These are phyloP conservation scores for Melipona quadrifasciata DNA, from an alignment of 1,140 invertebrate species.

Conservation along the genomic window DNA sequence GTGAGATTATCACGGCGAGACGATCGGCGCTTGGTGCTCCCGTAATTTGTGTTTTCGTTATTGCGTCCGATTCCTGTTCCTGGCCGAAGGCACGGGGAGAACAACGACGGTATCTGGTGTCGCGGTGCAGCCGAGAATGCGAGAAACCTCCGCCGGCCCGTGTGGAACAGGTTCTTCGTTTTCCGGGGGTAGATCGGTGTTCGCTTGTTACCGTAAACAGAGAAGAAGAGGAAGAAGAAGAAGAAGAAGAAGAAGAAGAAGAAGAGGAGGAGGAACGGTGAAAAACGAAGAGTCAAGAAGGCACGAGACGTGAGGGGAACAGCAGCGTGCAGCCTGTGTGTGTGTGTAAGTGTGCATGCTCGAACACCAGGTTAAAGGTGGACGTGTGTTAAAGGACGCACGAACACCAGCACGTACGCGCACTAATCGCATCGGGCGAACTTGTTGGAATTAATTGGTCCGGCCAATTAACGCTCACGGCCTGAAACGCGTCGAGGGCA, in stretches of 20 bases:
- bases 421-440: constrained; percentile 76
- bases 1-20: constrained; percentile 38
- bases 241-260: too few species aligned
- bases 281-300: neutral
- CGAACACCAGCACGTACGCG: constrained; percentile 51
- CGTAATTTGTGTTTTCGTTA: constrained; percentile 65
- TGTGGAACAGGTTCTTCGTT: constrained; percentile 77
- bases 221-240: neutral
- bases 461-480: constrained; percentile 79
- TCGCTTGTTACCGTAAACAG: constrained; percentile 35
- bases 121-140: constrained; percentile 62
- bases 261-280: neutral
- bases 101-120: constrained; percentile 60
- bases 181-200: constrained; percentile 73
- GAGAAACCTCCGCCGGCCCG: constrained; percentile 55
- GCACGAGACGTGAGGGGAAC: neutral
- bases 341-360: neutral
- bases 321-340: neutral
- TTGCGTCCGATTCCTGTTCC: constrained; percentile 48
- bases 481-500: constrained; percentile 57
- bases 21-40: constrained; percentile 51
- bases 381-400: neutral
- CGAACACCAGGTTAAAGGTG: neutral
- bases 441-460: constrained; percentile 82
- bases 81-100: constrained; percentile 16